phyloP scores from a whole-genome alignment of 2,888 invertebrate species.

The Polyommatus iphigenia region DNA sequence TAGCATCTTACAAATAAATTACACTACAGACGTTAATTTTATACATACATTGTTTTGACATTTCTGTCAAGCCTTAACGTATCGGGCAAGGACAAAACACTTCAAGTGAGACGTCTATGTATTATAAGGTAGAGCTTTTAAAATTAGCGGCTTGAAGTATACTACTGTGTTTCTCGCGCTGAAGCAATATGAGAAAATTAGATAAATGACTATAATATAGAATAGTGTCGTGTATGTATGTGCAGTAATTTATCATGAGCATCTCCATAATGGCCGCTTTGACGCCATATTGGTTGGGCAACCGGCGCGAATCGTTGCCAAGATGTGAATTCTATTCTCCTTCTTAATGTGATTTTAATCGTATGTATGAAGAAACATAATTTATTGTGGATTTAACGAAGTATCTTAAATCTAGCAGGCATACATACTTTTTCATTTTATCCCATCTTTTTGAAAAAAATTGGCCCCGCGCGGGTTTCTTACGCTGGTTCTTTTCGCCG shows the following conservation, averaged over 20 bases:
- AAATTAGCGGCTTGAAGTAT: background rate
- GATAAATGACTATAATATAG: background rate
- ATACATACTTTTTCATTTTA: background rate
- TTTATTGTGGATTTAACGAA: background rate
- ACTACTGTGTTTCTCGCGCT: background rate
- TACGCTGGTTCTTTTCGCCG: background rate
- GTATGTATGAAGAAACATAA: background rate
- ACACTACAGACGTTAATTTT: too few species aligned
- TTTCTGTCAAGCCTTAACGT: too few species aligned
- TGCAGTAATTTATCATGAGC: slow-evolving; percentile 13
- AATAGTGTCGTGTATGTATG: slow-evolving; percentile 12
- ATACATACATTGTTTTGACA: too few species aligned
- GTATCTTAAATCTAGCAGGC: background rate
- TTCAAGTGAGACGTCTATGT: background rate
- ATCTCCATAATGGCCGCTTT: background rate
- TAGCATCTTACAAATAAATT: too few species aligned
- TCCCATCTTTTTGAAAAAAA: background rate
- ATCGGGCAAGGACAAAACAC: too few species aligned
- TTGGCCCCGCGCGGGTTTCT: background rate
- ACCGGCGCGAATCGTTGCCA: background rate
- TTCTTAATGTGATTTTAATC: slow-evolving; percentile 3
- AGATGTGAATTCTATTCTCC: background rate
- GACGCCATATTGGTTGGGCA: slow-evolving; percentile 16
- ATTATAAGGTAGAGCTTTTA: background rate
- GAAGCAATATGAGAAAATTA: background rate